phyloP scores from a whole-genome alignment of 2,113 vertebrate species.

The Phrynocephalus versicolor region DNA sequence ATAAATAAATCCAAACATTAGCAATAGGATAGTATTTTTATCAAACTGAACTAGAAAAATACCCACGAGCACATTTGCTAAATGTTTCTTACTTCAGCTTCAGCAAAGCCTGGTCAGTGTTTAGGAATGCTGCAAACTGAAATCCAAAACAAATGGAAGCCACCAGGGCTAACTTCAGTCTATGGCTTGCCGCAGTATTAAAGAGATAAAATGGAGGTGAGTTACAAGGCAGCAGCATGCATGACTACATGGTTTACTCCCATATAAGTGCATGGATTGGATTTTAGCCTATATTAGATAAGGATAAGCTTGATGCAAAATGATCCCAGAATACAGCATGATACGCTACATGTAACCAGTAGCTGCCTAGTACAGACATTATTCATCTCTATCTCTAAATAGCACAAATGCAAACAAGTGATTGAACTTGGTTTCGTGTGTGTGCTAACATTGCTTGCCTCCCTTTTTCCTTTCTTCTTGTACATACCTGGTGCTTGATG shows the following conservation, averaged over 20 bases:
- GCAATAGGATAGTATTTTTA: too few species aligned
- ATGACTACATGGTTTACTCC: background rate
- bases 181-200: background rate
- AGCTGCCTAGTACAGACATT: background rate
- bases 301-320: background rate
- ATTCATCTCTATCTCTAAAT: background rate
- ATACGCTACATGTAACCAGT: background rate
- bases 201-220: background rate
- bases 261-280: background rate
- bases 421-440: background rate
- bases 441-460: background rate
- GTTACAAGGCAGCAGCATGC: background rate
- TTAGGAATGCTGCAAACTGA: background rate
- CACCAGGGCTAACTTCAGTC: too few species aligned
- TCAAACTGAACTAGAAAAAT: too few species aligned
- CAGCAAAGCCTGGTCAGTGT: too few species aligned
- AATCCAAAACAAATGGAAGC: background rate
- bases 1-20: too few species aligned
- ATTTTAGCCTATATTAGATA: background rate
- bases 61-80: too few species aligned
- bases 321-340: background rate
- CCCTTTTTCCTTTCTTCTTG: background rate
- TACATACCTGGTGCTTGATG: constrained; percentile 91
- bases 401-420: background rate
- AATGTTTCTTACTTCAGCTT: too few species aligned